Evolutionary conservation across 1,140 invertebrate genomes (phyloP), one percentile per base, ranked within the genome.

Genomic region (Philotrypesis tridentata): DNA sequence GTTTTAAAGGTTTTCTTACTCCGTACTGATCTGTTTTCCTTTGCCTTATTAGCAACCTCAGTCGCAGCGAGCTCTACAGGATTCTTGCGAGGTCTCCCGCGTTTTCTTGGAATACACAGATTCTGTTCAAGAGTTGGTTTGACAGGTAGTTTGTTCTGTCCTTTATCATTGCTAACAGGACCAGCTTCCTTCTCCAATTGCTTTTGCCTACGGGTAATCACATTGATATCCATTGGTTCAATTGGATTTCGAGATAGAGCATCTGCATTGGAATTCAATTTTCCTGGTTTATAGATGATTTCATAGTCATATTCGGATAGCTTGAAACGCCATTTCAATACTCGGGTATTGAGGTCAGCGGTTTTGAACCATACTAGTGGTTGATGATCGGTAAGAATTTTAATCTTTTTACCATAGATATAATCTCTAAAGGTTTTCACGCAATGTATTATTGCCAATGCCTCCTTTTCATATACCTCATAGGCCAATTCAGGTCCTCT

Each of bases 331-430:
- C 67, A 70, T 33, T 60, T 60, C n/a, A 21, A n/a, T n/a, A 60
- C 55, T n/a, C 55, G 4, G 55, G n/a, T 60, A 17, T 60, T 37
- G 9, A 37, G 33, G 9, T 37, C 33, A 37, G 33, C 33, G 3
- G 33, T 5, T 9, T 84, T 83, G 9, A 92, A 82, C 87, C 87
- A 93, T 48, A 82, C 74, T 17, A 92, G 80, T 1, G 89, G 87
- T 78, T 87, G 86, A 71, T 92, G 91, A 76, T 93, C 92, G 0
- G 90, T 92, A 37, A 87, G 70, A 2, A 92, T 84, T 8, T 61
- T 88, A 77, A 93, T 92, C 37, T 89, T 84, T 11, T 55, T 86
- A n/a, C 86, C 86, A 70, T 86, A 86, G 6, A 93, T 75, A 84
- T 88, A 93, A 55, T 55, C 48, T 14, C 2, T 55, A 21, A 55